Evolutionary conservation across 1,140 invertebrate species (phyloP).

Genomic region (Teleogryllus occipitalis): DNA sequence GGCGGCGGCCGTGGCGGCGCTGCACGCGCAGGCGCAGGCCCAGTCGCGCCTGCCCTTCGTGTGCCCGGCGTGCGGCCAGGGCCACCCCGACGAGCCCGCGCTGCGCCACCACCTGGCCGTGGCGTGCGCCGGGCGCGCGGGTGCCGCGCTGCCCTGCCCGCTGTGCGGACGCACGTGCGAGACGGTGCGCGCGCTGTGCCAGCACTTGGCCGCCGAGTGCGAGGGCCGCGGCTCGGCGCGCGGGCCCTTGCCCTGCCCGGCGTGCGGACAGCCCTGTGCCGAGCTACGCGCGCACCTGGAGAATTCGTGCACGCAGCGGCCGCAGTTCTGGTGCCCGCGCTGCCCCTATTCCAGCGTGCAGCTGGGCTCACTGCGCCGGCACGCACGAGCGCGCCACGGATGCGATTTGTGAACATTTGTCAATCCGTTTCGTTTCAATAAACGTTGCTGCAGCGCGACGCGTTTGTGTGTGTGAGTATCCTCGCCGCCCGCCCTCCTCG

Average conservation of each 20-base stretch:
- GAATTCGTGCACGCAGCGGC: constrained; percentile 30
- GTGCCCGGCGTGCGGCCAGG: no score
- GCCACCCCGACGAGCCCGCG: no score
- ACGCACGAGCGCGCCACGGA: neutral
- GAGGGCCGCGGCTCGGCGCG: constrained; percentile 35
- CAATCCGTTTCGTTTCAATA: no score
- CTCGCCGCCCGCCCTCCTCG: neutral
- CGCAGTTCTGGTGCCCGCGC: constrained; percentile 63
- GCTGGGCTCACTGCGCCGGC: constrained; percentile 58
- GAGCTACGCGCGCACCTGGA: constrained; percentile 25
- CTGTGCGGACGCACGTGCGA: constrained; percentile 72
- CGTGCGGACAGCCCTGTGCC: neutral
- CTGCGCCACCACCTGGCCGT: no score
- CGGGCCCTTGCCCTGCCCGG: no score
- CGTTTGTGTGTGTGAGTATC: no score
- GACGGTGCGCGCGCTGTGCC: constrained; percentile 67
- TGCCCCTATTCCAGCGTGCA: constrained; percentile 72
- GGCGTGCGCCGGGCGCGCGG: no score
- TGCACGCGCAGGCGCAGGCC: no score
- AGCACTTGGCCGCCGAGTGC: constrained; percentile 77
- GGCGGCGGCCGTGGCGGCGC: no score
- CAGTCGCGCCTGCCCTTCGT: no score
- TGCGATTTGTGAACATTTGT: neutral
- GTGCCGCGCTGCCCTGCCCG: constrained; percentile 40
- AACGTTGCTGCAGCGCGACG: no score